Conservation (phyloP, 2,888 invertebrate species). For the Nemurella pictetii region DNA sequence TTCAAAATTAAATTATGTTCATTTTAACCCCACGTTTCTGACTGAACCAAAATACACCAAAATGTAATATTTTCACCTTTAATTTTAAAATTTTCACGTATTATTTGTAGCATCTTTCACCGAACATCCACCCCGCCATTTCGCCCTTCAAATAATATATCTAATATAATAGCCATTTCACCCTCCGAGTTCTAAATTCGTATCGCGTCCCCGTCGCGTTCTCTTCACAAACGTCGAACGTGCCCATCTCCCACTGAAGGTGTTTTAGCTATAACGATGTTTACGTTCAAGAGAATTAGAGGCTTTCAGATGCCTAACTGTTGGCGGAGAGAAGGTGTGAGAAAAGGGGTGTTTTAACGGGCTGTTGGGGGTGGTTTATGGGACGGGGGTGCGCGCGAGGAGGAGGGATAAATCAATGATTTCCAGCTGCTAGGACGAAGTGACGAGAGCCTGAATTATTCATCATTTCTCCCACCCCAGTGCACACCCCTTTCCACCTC, state of each 20-base stretch:
- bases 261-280: slow-evolving; percentile 34
- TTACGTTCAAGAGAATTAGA: slow-evolving; percentile 28
- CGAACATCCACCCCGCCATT: too few species aligned
- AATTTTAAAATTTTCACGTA: not conserved
- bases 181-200: not conserved
- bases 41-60: too few species aligned
- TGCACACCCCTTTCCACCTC: not conserved
- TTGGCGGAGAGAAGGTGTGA: slow-evolving; percentile 33
- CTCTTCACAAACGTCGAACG: not conserved
- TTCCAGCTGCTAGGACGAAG: slow-evolving; percentile 36
- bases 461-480: slow-evolving; percentile 32
- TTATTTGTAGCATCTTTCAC: too few species aligned
- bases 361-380: slow-evolving; percentile 27
- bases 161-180: not conserved
- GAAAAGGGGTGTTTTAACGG: slow-evolving; percentile 31
- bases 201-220: not conserved
- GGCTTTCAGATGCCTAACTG: slow-evolving; percentile 10
- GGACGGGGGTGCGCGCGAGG: slow-evolving; percentile 24
- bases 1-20: too few species aligned
- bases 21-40: too few species aligned
- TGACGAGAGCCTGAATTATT: slow-evolving; percentile 37
- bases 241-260: not conserved
- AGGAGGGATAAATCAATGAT: slow-evolving; percentile 38
- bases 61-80: not conserved
- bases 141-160: too few species aligned